Base-by-base conservation (phyloP, 2,888 invertebrate genomes). In the Mellilla xanthometata region DNA sequence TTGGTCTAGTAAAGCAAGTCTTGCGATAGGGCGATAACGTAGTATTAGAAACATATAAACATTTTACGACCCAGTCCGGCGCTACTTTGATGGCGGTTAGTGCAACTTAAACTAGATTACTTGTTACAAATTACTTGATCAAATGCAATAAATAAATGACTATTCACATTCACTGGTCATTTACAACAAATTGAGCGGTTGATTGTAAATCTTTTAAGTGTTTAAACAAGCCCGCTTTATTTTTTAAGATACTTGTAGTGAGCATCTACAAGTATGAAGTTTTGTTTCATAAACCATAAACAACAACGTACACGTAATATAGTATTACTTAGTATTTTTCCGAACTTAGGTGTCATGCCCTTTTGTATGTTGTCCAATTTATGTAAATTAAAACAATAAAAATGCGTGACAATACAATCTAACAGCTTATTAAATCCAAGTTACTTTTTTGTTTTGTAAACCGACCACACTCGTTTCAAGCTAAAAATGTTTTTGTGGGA, bases 311-410 rank as follows among this genome's bases (percentile, higher is more conserved):
- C n/a, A n/a, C n/a, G n/a, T n/a, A n/a, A n/a, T n/a, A n/a, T n/a
- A n/a, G n/a, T n/a, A n/a, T n/a, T n/a, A n/a, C n/a, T n/a, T n/a
- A n/a, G n/a, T n/a, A n/a, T n/a, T n/a, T n/a, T n/a, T n/a, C n/a
- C n/a, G n/a, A n/a, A n/a, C n/a, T n/a, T n/a, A n/a, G n/a, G n/a
- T n/a, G n/a, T n/a, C n/a, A n/a, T n/a, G n/a, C n/a, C n/a, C n/a
- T n/a, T n/a, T n/a, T 65, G 60, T 66, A 67, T 72, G 64, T 71
- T 71, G 72, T 67, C 56, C 56, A 57, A 76, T 81, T 77, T 82
- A 72, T 72, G 72, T 76, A 72, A 71, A 72, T 72, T 39, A 52
- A 60, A 60, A 43, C 49, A 58, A 63, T 60, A 60, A 68, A 61
- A 70, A 64, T 68, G 63, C 69, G 65, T 68, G 68, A 74, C 72